Evolutionary conservation across 2,888 invertebrate species (phyloP).

Genomic region (Arctia plantaginis): DNA sequence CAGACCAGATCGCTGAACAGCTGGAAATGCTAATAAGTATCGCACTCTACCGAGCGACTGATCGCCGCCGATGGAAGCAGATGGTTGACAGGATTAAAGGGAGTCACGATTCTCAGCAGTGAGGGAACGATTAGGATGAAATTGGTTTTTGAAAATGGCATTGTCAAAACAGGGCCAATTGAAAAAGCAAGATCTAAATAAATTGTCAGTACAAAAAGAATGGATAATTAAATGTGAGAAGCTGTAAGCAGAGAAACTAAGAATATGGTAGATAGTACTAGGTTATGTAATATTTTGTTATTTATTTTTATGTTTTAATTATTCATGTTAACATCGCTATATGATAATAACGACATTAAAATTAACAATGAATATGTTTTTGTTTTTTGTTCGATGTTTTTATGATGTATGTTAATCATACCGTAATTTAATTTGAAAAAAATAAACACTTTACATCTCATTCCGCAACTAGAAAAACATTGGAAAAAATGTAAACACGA

Average conservation of each 20-base stretch:
- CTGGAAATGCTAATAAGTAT: too few species aligned
- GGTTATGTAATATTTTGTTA: not conserved
- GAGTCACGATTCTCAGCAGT: too few species aligned
- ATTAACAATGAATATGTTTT: slow-evolving; percentile 3
- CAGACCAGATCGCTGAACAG: too few species aligned
- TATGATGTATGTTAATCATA: slow-evolving; percentile 11
- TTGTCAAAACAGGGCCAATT: not conserved
- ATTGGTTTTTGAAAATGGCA: not conserved
- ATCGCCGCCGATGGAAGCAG: too few species aligned
- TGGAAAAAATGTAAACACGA: slow-evolving; percentile 68
- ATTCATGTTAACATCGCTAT: slow-evolving; percentile 2
- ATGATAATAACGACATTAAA: not conserved
- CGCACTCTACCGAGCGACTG: too few species aligned
- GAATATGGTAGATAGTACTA: not conserved
- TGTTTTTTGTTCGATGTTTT: slow-evolving; percentile 11
- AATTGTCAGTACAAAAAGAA: too few species aligned
- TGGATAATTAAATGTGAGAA: not conserved
- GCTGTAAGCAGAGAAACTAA: not conserved
- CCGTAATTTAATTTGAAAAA: not conserved
- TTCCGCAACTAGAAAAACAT: slow-evolving; percentile 6
- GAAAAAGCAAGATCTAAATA: too few species aligned
- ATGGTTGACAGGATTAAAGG: too few species aligned
- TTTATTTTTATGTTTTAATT: not conserved
- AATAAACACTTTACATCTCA: slow-evolving; percentile 3
- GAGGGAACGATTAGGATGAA: too few species aligned